Evolutionary conservation across 1,140 invertebrate genomes (phyloP), one percentile per base, ranked within the genome.

Genomic region (Ostrea denselamellosa): DNA sequence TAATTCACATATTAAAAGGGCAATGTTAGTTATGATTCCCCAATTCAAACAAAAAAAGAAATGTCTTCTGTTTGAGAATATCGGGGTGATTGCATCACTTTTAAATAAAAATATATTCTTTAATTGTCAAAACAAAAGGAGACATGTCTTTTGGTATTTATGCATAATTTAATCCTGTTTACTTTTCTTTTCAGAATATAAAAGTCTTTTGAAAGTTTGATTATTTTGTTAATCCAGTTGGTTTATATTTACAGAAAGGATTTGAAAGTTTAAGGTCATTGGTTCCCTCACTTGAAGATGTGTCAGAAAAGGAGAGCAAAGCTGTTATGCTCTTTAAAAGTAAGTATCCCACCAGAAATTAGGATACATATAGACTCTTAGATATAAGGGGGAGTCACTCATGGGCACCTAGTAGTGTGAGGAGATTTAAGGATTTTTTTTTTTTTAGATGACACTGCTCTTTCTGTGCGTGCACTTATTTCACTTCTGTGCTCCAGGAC

Each of bases 321-420:
- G 98, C 98, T 22, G 97, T 98, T 0, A 98, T 99, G 97, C 95
- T 99, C 62, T 98, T 98, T 93, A 99, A 99, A 95, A 98, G 98
- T 89, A 93, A 88, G 90, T 90, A 88, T 87, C 52, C 56, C 68
- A 53, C 8, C 22, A 25, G 12, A n/a, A 86, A 28, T 86, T 86
- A 71, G 52, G 52, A 52, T 65, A 58, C 85, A 83, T 58, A 81
- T 58, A 81, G 62, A 86, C 10, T 12, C 22, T 28, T 68, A 86
- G 65, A 52, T 17, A 22, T 71, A 65, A 68, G 65, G 85, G 25
- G 25, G n/a, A 34, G 44, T 86, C 84, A 85, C 56, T 58, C 56
- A 56, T 85, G 58, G 84, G 58, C 56, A 85, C 53, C 28, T 54
- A 34, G 54, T 83, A 83, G 44, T 51, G 52, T 54, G 51, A 52